Conservation (phyloP, 2,113 vertebrate genomes). For the Carassius gibelio region DNA sequence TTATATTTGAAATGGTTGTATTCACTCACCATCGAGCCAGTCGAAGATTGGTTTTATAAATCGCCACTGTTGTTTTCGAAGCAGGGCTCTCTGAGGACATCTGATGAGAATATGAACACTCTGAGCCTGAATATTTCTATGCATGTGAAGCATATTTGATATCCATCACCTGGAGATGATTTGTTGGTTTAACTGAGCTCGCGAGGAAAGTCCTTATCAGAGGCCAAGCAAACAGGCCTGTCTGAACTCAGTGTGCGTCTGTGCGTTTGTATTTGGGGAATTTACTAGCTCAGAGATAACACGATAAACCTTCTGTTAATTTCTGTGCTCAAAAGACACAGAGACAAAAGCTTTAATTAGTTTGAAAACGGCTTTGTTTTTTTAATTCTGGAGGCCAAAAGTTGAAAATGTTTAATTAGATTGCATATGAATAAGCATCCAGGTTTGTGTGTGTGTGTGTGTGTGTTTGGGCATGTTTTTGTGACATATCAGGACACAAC, state of each 20-base stretch:
- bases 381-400: conserved; percentile 37
- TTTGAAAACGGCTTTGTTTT: conserved; percentile 44
- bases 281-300: conserved; percentile 35
- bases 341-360: conserved; percentile 52
- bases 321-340: conserved; percentile 42
- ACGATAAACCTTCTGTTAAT: conserved; percentile 21
- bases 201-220: conserved; percentile 44
- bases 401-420: conserved; percentile 34
- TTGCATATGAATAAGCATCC: conserved; percentile 9
- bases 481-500: no score
- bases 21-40: background rate
- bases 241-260: conserved; percentile 9
- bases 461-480: background rate
- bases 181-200: conserved; percentile 45
- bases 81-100: conserved; percentile 10
- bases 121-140: conserved; percentile 1
- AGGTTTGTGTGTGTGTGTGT: conserved; percentile 13
- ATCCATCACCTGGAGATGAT: conserved; percentile 51
- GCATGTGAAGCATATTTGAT: conserved; percentile 28
- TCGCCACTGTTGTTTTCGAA: conserved; percentile 11
- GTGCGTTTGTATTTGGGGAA: conserved; percentile 38
- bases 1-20: background rate
- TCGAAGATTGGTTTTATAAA: background rate
- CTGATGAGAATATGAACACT: conserved; percentile 42
- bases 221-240: conserved; percentile 41